A percentile compares a stretch with the other conserved stretches of the same genome.
Evolutionary conservation across 2,113 vertebrate genomes (phyloP).

Genomic region (Hystrix cristata): DNA sequence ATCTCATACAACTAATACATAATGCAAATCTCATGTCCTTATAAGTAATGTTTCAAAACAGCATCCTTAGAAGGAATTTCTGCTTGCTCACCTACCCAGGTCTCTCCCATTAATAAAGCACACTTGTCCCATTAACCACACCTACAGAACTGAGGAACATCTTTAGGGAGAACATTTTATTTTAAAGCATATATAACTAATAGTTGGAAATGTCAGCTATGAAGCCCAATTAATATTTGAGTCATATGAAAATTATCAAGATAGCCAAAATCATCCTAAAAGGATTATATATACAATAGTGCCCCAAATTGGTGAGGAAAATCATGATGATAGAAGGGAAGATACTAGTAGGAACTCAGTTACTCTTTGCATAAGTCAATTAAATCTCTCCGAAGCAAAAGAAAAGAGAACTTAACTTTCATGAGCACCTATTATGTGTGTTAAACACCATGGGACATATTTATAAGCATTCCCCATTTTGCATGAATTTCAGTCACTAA

Average conservation of each 20-base stretch:
- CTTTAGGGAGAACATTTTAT: not conserved
- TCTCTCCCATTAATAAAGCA: constrained; percentile 27
- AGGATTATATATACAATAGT: not conserved
- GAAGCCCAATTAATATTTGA: not conserved
- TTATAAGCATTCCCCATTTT: not conserved
- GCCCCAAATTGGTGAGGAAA: not conserved
- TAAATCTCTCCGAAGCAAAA: not conserved
- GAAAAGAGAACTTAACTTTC: constrained; percentile 5
- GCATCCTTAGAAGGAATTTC: constrained; percentile 14
- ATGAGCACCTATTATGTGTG: not conserved
- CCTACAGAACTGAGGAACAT: not conserved
- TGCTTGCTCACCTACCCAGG: constrained; percentile 11
- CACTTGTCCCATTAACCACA: not conserved
- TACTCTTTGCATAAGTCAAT: not conserved
- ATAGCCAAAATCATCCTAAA: constrained; percentile 4
- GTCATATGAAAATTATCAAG: not conserved
- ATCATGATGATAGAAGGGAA: not conserved
- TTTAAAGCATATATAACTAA: constrained; percentile 20
- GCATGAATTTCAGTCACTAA: constrained; percentile 6
- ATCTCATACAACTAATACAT: constrained; percentile 39
- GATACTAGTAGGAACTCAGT: not conserved
- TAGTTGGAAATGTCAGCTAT: not conserved
- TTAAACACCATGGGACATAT: not conserved
- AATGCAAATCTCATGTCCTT: constrained; percentile 15
- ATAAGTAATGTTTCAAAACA: constrained; percentile 51